phyloP scores from a whole-genome alignment of 2,797 vertebrate species.

The Natrix natrix region DNA sequence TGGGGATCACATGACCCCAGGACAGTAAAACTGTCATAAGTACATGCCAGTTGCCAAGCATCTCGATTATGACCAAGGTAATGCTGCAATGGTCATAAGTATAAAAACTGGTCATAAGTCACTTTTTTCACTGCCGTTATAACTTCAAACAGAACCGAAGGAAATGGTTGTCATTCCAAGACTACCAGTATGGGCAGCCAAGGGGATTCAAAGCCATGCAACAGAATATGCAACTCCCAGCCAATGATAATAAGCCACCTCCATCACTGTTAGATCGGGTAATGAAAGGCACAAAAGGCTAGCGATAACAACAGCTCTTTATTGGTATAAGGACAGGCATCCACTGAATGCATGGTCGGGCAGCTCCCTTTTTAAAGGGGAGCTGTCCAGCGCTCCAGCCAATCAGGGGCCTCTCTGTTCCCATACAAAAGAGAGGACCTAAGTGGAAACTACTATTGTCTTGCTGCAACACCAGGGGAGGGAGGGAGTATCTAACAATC shows the following conservation, averaged over 20 bases:
- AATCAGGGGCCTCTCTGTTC: no score
- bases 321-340: no score
- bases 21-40: background rate
- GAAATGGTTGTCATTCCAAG: background rate
- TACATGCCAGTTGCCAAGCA: background rate
- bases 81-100: background rate
- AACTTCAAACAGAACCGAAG: background rate
- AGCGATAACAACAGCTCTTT: no score
- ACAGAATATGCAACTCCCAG: background rate
- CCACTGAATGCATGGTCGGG: no score
- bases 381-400: no score
- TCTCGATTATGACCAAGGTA: background rate
- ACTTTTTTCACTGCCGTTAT: background rate
- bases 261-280: background rate
- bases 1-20: background rate
- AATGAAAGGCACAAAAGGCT: no score
- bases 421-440: no score
- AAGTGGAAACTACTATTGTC: no score
- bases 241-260: background rate
- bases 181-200: background rate
- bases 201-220: background rate
- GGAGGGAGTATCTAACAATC: no score
- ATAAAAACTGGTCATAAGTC: background rate
- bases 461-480: no score
- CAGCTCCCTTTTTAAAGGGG: no score